phyloP scores from a whole-genome alignment of 2,888 invertebrate genomes.

The Tenthredo scrophulariae region DNA sequence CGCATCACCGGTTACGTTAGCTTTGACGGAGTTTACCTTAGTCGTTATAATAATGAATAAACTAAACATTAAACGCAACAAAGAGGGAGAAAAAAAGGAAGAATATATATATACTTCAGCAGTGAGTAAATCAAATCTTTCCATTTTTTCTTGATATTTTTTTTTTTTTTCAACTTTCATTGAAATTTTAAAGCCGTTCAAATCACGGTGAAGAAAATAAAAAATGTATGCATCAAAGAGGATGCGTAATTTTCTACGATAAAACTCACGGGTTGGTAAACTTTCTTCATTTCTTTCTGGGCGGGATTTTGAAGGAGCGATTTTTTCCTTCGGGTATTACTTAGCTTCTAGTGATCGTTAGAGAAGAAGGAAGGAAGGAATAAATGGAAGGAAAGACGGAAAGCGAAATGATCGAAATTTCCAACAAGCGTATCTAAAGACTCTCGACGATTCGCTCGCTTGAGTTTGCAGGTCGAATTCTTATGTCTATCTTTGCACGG shows the following conservation, averaged over 20 bases:
- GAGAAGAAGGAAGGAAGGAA: background rate
- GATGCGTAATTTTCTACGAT: background rate
- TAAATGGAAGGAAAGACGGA: background rate
- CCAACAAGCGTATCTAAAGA: background rate
- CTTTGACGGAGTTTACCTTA: slow-evolving; percentile 6
- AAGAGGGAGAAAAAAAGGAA: background rate
- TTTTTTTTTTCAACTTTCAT: background rate
- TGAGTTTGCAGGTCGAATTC: background rate
- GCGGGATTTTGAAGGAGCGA: background rate
- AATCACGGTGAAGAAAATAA: background rate
- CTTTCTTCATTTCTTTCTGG: background rate
- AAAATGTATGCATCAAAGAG: background rate
- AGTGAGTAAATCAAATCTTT: background rate
- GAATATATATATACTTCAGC: background rate
- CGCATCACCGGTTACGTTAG: background rate
- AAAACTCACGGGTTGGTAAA: background rate
- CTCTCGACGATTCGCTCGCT: background rate
- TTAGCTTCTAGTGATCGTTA: background rate
- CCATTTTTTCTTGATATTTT: background rate
- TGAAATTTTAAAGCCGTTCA: background rate
- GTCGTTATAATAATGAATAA: slow-evolving; percentile 21
- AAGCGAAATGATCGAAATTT: background rate
- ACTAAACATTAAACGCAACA: background rate
- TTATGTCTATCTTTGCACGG: no score
- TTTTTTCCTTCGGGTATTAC: background rate